These are phyloP conservation scores for Alces alces DNA, from an alignment of 2,113 vertebrate genomes.

Conservation along the genomic window DNA sequence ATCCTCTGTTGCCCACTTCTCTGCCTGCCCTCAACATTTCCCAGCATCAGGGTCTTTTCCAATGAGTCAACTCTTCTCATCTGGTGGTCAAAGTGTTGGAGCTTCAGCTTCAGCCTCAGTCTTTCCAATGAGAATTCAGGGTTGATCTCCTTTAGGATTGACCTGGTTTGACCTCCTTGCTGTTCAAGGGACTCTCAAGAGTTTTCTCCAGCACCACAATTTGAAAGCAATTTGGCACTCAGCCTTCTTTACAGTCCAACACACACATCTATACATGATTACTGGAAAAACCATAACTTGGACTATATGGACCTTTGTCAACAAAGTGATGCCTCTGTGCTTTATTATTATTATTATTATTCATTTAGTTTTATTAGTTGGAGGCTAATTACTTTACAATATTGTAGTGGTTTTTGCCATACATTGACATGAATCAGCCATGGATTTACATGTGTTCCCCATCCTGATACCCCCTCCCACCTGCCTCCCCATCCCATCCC, in stretches of 20 bases:
- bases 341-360: too few species aligned
- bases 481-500: too few species aligned
- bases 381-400: too few species aligned
- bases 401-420: too few species aligned
- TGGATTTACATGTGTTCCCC: too few species aligned
- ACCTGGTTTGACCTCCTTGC: background rate
- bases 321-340: background rate
- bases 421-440: too few species aligned
- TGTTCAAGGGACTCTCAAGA: background rate
- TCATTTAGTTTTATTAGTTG: too few species aligned
- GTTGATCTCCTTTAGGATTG: background rate
- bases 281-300: background rate
- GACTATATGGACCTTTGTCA: background rate
- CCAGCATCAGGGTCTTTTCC: background rate
- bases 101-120: background rate
- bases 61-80: background rate
- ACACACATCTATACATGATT: background rate
- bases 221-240: background rate
- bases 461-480: too few species aligned
- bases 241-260: background rate
- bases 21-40: background rate
- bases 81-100: background rate
- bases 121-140: background rate
- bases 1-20: background rate
- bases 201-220: background rate